Evolutionary conservation across 35 echinoderm and acorn worm species (phyloP).

Genomic region (Ptychodera flava): DNA sequence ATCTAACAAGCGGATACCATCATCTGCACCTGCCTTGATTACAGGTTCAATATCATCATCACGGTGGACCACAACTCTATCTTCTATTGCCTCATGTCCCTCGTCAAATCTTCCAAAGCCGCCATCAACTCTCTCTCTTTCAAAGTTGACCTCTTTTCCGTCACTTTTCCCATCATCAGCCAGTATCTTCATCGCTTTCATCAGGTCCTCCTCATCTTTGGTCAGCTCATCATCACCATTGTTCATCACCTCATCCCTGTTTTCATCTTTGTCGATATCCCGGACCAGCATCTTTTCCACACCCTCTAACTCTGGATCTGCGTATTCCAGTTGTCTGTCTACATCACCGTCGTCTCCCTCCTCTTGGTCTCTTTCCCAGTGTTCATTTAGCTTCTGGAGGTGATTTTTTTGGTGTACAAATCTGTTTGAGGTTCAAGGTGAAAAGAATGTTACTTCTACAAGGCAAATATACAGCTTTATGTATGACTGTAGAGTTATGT

Average conservation of each 20-base stretch:
- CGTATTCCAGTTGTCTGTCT: background rate
- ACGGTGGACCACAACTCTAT: no score
- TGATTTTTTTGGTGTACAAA: background rate
- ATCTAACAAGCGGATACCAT: no score
- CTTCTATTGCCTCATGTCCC: no score
- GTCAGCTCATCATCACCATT: background rate
- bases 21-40: no score
- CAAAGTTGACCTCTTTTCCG: background rate
- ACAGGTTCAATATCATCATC: no score
- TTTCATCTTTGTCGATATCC: background rate
- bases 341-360: background rate
- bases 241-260: background rate
- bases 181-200: background rate
- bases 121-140: no score
- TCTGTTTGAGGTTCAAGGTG: background rate
- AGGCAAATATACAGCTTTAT: no score
- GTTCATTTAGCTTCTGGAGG: background rate
- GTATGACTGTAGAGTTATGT: no score
- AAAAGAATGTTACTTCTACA: no score
- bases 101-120: no score
- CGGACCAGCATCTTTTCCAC: background rate
- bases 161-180: background rate
- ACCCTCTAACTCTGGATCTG: background rate
- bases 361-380: background rate
- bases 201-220: background rate